These are phyloP conservation scores for Psammodynastes pulverulentus DNA, from an alignment of 2,113 vertebrate species.

Conservation along the genomic window DNA sequence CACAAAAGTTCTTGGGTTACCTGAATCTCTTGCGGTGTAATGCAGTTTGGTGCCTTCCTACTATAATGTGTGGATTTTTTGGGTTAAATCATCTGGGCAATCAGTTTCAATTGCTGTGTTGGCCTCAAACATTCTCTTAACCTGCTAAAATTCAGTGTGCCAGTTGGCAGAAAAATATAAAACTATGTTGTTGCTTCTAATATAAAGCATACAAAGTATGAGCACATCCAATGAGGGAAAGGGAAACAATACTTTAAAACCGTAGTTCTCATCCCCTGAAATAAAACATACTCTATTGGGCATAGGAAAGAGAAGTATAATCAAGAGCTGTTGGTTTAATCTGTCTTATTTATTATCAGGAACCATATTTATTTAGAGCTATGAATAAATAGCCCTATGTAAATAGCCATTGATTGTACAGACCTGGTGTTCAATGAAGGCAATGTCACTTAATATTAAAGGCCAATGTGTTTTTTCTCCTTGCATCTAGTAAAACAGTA, in stretches of 20 bases:
- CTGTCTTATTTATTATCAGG: background rate
- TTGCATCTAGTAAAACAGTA: background rate
- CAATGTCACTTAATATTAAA: background rate
- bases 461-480: background rate
- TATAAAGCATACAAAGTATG: conserved; percentile 46
- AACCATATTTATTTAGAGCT: background rate
- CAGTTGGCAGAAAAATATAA: conserved; percentile 55
- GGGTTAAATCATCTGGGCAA: conserved; percentile 46
- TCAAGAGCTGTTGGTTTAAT: background rate
- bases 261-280: conserved; percentile 29
- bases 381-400: background rate
- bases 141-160: conserved; percentile 58
- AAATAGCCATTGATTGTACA: no score
- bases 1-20: background rate
- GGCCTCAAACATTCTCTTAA: conserved; percentile 62
- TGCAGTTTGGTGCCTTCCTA: background rate
- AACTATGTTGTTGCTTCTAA: conserved; percentile 46
- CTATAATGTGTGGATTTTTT: background rate
- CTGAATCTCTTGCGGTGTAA: background rate
- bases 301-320: conserved; percentile 8
- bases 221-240: conserved; percentile 46
- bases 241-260: conserved; percentile 59
- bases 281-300: background rate
- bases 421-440: background rate
- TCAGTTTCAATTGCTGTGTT: conserved; percentile 49